A percentile compares a stretch with the other conserved stretches of the same genome.
These are phyloP conservation scores for Diplolepis rosae DNA, from an alignment of 2,888 invertebrate species.

Conservation along the genomic window DNA sequence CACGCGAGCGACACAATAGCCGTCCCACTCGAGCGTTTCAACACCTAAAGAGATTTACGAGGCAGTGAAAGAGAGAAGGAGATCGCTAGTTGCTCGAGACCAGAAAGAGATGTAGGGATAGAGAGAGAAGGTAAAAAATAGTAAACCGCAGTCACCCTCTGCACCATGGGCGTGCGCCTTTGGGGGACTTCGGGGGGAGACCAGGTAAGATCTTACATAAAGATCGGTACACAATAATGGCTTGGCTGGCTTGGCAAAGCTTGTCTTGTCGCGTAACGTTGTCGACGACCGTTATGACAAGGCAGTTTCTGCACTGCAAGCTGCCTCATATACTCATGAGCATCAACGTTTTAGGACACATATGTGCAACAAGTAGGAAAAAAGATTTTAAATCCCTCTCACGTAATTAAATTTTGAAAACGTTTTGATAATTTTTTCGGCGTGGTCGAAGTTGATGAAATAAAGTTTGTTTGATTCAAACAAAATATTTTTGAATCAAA, in stretches of 20 bases:
- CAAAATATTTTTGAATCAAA: no score
- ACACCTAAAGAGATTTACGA: constrained; percentile 34
- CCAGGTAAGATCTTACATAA: constrained; percentile 69
- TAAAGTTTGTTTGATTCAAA: no score
- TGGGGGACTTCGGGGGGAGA: constrained; percentile 55
- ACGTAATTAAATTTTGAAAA: no score
- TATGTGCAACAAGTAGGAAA: not conserved
- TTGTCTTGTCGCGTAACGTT: constrained; percentile 60
- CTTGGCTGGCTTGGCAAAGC: constrained; percentile 50
- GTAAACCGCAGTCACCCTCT: constrained; percentile 69
- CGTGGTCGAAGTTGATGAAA: no score
- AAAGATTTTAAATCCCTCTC: no score
- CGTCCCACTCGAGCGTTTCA: constrained; percentile 35
- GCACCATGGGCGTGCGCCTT: constrained; percentile 68
- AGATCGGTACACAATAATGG: constrained; percentile 69
- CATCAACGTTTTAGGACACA: not conserved
- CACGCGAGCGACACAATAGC: constrained; percentile 28
- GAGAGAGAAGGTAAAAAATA: constrained; percentile 41
- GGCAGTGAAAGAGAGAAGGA: constrained; percentile 31
- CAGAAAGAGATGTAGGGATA: not conserved
- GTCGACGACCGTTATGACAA: constrained; percentile 68
- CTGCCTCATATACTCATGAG: constrained; percentile 38
- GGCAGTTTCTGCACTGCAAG: constrained; percentile 49
- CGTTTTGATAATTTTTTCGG: no score
- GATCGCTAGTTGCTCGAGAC: constrained; percentile 27